Percentiles rank a stretch among this genome's conserved stretches.
Evolutionary conservation across 2,888 invertebrate species (phyloP).

Genomic region (Oxytorus armatus): DNA sequence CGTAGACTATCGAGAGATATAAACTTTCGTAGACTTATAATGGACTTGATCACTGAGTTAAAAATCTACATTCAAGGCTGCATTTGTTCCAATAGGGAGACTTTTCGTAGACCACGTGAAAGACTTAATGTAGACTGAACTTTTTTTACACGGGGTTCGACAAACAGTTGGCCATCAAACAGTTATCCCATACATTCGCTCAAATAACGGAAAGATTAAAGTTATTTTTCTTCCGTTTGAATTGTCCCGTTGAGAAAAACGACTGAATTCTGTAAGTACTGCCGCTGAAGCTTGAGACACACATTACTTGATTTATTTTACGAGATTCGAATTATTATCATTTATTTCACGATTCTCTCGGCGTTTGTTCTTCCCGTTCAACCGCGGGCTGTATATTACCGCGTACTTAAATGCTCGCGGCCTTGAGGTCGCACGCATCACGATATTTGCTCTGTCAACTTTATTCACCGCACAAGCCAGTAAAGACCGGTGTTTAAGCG

Average conservation of each 20-base stretch:
- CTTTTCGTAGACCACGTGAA: no score
- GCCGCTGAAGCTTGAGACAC: neutral
- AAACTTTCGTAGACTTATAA: no score
- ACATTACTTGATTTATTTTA: constrained; percentile 43
- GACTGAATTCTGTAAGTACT: neutral
- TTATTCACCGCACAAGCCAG: constrained; percentile 34
- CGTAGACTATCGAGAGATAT: no score
- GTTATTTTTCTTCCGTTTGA: constrained; percentile 27
- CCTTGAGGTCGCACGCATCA: constrained; percentile 16
- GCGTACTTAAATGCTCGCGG: constrained; percentile 8
- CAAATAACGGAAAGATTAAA: constrained; percentile 41
- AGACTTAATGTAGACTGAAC: no score
- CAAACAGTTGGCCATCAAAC: constrained; percentile 21
- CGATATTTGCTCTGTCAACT: constrained; percentile 42
- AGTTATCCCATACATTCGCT: constrained; percentile 25
- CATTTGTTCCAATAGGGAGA: no score
- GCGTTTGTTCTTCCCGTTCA: neutral
- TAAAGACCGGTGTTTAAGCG: constrained; percentile 44
- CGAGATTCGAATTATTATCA: constrained; percentile 22
- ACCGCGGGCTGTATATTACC: constrained; percentile 25
- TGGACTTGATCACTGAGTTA: no score
- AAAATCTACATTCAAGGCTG: no score
- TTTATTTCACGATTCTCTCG: constrained; percentile 1
- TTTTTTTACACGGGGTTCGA: no score
- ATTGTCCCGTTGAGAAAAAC: constrained; percentile 15